Base-by-base conservation (phyloP, 2,888 invertebrate species). In the Plutella xylostella region DNA sequence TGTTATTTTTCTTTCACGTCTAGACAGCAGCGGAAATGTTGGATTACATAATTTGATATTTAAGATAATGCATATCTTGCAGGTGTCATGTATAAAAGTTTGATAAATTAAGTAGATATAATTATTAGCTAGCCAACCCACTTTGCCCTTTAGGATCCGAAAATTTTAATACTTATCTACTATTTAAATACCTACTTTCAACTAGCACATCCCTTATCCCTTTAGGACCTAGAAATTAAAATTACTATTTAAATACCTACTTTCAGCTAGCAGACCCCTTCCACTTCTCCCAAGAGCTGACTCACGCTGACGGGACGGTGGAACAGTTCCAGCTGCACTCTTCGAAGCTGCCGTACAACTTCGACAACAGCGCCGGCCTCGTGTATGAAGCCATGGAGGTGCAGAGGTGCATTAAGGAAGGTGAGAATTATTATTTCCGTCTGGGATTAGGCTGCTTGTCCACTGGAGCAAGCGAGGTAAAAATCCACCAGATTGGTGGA, bases 311-410 rank as follows among this genome's bases (percentile, higher is more conserved):
- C 50, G 88, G 88, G 1, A 73, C 67, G 41, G 74, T 72, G 46
- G 83, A 78, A 52, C 79, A 86, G 38, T 88, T 87, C 63, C 68
- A 85, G 1, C 63, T 92, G 4, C 92, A 93, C 4, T 60, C 79
- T 39, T 84, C 86, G 0, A 70, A 77, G 28, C 42, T 80, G 3
- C 62, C 72, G 9, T 87, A 86, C 52, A 89, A 89, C 60, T 92
- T 88, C 54, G 52, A 43, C 0, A 92, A 93, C 60, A 91, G 92
- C 45, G 86, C 86, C 19, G 93, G 91, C 2, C 71, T 94, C 45
- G 82, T 88, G 17, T 94, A 89, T 61, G 89, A 94, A 74, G 91
- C 93, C 2, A 77, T 88, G 39, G 92, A 93, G 72, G 91, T 88
- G 2, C 85, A 90, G 22, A 79, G 86, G 52, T 93, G 93, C 57